phyloP scores from a whole-genome alignment of 2,797 vertebrate genomes.

The Poecilia wingei region DNA sequence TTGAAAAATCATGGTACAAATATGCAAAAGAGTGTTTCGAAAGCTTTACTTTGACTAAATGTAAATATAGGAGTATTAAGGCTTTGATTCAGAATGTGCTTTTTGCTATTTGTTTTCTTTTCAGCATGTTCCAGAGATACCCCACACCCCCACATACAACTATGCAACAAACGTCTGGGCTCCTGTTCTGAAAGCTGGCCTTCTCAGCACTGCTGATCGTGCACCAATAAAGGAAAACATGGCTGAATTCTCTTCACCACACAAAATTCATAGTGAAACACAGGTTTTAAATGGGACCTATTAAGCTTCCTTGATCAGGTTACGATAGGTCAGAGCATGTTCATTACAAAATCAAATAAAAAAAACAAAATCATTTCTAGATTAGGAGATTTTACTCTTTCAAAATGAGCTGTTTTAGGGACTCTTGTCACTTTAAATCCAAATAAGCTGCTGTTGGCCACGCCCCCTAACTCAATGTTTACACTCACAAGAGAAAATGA shows the following conservation, averaged over 20 bases:
- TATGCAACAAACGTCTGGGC: conserved; percentile 95
- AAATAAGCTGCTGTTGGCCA: too few species aligned
- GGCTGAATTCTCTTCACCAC: conserved; percentile 91
- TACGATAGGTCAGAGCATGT: too few species aligned
- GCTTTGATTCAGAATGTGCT: conserved; percentile 88
- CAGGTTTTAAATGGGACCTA: conserved; percentile 33
- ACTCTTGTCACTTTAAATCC: too few species aligned
- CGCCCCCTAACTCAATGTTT: too few species aligned
- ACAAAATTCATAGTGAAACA: conserved; percentile 6
- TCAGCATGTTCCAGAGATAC: conserved; percentile 85
- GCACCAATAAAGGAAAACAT: conserved; percentile 58
- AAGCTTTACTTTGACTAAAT: conserved; percentile 99
- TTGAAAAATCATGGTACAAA: conserved; percentile 89
- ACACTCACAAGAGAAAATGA: too few species aligned
- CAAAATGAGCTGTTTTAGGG: too few species aligned
- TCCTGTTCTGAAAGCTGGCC: conserved; percentile 84
- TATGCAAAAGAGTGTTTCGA: conserved; percentile 98
- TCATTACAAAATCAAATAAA: too few species aligned
- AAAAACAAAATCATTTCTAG: too few species aligned
- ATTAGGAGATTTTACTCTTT: too few species aligned
- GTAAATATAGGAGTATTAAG: conserved; percentile 90
- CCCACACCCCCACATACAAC: conserved; percentile 83
- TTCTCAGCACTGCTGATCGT: conserved; percentile 80
- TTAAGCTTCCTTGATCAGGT: too few species aligned
- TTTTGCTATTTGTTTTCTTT: conserved; percentile 81